Evolutionary conservation across 2,888 invertebrate genomes (phyloP), one percentile per base, ranked within the genome.

Genomic region (Lasioglossum leucozonium): DNA sequence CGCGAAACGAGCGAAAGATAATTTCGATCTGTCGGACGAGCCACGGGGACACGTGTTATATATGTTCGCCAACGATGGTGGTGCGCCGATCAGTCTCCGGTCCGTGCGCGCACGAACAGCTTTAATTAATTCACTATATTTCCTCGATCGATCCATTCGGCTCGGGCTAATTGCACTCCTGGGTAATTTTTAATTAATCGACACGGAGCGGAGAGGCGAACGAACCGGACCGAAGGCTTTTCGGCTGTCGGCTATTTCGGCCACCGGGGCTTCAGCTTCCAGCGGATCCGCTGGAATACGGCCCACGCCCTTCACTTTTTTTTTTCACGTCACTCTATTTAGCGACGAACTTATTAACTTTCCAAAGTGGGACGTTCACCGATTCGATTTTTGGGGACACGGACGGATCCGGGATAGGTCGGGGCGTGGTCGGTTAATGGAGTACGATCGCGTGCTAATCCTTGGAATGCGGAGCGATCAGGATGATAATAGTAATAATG

Each of bases 41-140:
- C 55, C 42, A 44, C 81, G 65, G 58, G 37, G 51, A 76, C 73
- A 74, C 58, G 58, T 26, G 58, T 58, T 80, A 85, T 81, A 81
- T 80, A 47, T 2, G 51, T 51, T 51, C 22, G 22, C 51, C 51
- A 22, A 2, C 51, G 22, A 22, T 51, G 51, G 51, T 8, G 22
- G 51, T 22, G 22, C 30, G 62, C 71, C n/a, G 77, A 79, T 67
- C 51, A 74, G 51, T n/a, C 83, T 16, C 74, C 78, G 75, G 42
- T 65, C 42, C 62, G 77, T 65, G 42, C 40, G 80, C 80, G 40
- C 58, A 58, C 58, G 67, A 47, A 67, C 47, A 47, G 78, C 74
- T 88, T 88, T 89, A 88, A 89, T 89, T 89, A 89, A 90, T 90
- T 90, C 89, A 87, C 80, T 81, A 81, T 85, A 87, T 91, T 90